Evolutionary conservation across 2,888 invertebrate genomes (phyloP).

Genomic region (Nephrotoma appendiculata): DNA sequence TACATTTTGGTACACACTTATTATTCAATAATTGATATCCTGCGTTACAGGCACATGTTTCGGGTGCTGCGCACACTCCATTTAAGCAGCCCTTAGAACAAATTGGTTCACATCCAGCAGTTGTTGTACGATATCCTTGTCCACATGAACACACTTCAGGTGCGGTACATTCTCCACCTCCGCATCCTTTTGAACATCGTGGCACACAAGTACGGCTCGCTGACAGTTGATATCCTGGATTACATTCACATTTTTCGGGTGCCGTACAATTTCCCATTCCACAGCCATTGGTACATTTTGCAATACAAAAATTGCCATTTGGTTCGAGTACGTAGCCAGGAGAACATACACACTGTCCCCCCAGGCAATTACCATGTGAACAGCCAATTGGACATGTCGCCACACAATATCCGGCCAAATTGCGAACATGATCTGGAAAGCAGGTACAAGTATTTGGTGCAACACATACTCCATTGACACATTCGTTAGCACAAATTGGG

Average conservation of each 20-base stretch:
- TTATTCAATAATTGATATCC: slow-evolving; percentile 30
- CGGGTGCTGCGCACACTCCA: slow-evolving; percentile 34
- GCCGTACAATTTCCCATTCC: slow-evolving; percentile 36
- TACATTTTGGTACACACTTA: slow-evolving; percentile 38
- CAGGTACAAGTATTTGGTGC: slow-evolving; percentile 27
- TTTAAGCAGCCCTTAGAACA: slow-evolving; percentile 32
- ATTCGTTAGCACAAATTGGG: slow-evolving; percentile 33
- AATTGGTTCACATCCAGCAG: slow-evolving; percentile 17
- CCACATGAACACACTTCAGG: slow-evolving; percentile 27
- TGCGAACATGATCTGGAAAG: slow-evolving; percentile 40
- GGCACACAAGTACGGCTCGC: slow-evolving; percentile 35
- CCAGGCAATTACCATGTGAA: slow-evolving; percentile 47
- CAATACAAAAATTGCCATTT: slow-evolving; percentile 33
- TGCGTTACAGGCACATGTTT: slow-evolving; percentile 25
- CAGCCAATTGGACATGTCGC: slow-evolving; percentile 53
- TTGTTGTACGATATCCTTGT: slow-evolving; percentile 23
- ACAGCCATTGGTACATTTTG: slow-evolving; percentile 34
- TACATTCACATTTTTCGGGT: slow-evolving; percentile 26
- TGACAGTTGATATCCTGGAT: slow-evolving; percentile 28
- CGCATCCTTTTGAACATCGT: slow-evolving; percentile 28
- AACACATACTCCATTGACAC: slow-evolving; percentile 34
- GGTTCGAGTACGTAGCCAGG: slow-evolving; percentile 21
- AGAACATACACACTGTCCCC: slow-evolving; percentile 46
- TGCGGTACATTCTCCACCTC: slow-evolving; percentile 36
- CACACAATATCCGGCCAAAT: slow-evolving; percentile 39